phyloP scores from a whole-genome alignment of 2,888 invertebrate species.

The Drosophila dives region DNA sequence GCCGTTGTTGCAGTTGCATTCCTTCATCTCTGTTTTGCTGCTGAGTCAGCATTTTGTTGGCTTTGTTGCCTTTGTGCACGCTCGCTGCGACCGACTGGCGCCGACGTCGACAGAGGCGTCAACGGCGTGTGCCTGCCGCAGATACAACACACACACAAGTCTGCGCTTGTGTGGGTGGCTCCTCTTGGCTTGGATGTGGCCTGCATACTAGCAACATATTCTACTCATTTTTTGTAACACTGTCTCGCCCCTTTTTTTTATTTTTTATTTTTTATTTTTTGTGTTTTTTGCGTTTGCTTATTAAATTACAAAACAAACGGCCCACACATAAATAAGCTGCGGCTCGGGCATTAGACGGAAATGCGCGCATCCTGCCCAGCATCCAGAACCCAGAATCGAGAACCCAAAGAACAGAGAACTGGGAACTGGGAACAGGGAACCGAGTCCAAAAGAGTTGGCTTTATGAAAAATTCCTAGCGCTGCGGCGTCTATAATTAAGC shows the following conservation, averaged over 20 bases:
- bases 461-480: conserved; percentile 74
- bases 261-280: conserved; percentile 4
- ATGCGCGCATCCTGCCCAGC: conserved; percentile 55
- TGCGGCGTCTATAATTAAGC: conserved; percentile 82
- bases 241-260: conserved; percentile 55
- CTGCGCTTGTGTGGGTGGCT: conserved; percentile 59
- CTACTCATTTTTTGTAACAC: conserved; percentile 42
- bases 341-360: conserved; percentile 63
- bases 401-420: background rate
- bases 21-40: conserved; percentile 33
- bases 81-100: conserved; percentile 48
- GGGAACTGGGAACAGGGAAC: background rate
- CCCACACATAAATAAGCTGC: conserved; percentile 75
- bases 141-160: background rate
- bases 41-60: conserved; percentile 72
- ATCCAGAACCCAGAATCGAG: conserved; percentile 9
- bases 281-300: conserved; percentile 58
- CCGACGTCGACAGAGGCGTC: conserved; percentile 69
- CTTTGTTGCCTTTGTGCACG: conserved; percentile 59
- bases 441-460: conserved; percentile 12
- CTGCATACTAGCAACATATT: conserved; percentile 35
- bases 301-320: conserved; percentile 77
- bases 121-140: conserved; percentile 71
- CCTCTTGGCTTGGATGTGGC: conserved; percentile 23
- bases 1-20: conserved; percentile 48